A percentile compares a stretch with the other conserved stretches of the same genome.
These are phyloP conservation scores for Cosmorhoe ocellata DNA, from an alignment of 2,888 invertebrate species.

Conservation along the genomic window DNA sequence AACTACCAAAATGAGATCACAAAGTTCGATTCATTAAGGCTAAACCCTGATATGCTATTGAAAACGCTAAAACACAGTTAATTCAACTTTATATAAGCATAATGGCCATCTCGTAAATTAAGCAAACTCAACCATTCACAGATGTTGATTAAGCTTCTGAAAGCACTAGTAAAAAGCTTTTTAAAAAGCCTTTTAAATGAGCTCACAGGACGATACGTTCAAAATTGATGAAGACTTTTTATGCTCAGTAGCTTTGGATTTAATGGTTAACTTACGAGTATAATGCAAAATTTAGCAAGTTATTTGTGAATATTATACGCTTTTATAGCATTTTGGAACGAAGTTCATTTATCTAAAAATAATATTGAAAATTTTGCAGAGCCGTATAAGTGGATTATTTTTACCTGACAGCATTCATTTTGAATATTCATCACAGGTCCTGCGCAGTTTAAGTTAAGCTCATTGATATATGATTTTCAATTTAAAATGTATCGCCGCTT, in stretches of 20 bases:
- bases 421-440: neutral
- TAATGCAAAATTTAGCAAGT: neutral
- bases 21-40: too few species aligned
- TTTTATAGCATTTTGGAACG: too few species aligned
- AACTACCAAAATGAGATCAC: too few species aligned
- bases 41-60: too few species aligned
- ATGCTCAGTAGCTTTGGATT: neutral
- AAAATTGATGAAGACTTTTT: constrained; percentile 48
- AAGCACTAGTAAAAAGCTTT: constrained; percentile 74
- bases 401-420: too few species aligned
- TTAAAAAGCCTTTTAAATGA: constrained; percentile 58
- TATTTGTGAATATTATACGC: too few species aligned
- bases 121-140: constrained; percentile 65
- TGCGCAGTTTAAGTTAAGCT: constrained; percentile 3
- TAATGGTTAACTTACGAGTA: too few species aligned
- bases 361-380: too few species aligned
- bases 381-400: too few species aligned
- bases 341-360: too few species aligned
- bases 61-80: constrained; percentile 1
- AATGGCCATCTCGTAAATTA: constrained; percentile 54
- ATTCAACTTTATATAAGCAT: constrained; percentile 32
- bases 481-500: constrained; percentile 15
- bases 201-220: constrained; percentile 37
- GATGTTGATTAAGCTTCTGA: constrained; percentile 74
- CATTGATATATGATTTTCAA: constrained; percentile 3